Evolutionary conservation across 2,888 invertebrate species (phyloP).

Genomic region (Capitulum mitella): DNA sequence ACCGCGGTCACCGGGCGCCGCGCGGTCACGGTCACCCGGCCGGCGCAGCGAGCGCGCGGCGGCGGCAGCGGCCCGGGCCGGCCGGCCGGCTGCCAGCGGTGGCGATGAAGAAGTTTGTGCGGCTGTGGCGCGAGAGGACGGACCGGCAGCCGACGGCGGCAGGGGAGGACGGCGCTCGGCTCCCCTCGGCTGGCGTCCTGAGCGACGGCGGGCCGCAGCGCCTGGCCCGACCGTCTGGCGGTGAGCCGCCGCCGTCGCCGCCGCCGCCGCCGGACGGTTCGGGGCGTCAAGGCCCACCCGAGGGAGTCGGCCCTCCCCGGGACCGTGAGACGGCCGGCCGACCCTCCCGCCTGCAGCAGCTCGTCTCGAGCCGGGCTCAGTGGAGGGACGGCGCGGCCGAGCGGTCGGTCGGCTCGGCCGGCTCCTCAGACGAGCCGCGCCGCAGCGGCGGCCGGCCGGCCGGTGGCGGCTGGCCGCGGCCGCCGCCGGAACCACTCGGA

Average conservation of each 20-base stretch:
- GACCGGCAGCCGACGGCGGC: too few relatives aligned
- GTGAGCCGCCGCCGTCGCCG: too few relatives aligned
- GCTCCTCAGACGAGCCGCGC: neutral
- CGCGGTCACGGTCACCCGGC: too few relatives aligned
- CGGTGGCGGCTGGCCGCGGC: neutral
- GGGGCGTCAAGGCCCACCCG: too few relatives aligned
- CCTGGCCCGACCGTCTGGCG: too few relatives aligned
- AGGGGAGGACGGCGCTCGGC: neutral
- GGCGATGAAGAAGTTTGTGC: neutral
- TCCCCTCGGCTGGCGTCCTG: too few relatives aligned
- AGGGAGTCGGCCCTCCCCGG: too few relatives aligned
- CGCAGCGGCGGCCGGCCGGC: neutral
- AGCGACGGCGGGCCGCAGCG: too few relatives aligned
- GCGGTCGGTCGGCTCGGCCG: neutral
- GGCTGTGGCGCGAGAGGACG: neutral
- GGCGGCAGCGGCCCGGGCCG: too few relatives aligned
- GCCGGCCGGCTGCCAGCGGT: neutral
- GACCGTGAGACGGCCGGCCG: neutral
- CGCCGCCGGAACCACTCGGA: neutral
- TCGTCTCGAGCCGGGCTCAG: neutral
- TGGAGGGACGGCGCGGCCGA: neutral
- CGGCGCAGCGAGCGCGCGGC: too few relatives aligned
- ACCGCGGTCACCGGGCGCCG: too few relatives aligned
- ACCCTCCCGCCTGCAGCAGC: neutral
- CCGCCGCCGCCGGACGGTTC: too few relatives aligned